phyloP scores from a whole-genome alignment of 2,113 vertebrate species.

The Saiga tatarica region DNA sequence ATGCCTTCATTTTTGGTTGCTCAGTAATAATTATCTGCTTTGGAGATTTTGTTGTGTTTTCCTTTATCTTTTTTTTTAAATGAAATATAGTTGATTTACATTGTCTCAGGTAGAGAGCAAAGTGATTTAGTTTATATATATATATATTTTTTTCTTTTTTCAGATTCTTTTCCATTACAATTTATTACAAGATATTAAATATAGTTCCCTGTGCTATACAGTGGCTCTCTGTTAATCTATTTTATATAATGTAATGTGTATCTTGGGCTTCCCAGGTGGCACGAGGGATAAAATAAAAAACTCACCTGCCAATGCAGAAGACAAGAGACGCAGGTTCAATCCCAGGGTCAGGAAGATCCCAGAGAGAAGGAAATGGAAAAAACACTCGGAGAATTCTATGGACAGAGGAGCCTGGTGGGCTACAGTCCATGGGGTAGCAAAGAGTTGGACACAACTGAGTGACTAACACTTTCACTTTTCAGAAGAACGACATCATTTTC shows the following conservation, averaged over 20 bases:
- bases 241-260: neutral
- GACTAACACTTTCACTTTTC: neutral
- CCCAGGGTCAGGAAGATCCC: neutral
- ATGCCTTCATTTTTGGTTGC: neutral
- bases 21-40: neutral
- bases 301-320: neutral
- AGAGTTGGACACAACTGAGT: neutral
- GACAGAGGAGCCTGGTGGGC: neutral
- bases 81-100: neutral
- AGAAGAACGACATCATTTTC: neutral
- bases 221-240: neutral
- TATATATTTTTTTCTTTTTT: neutral
- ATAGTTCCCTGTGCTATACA: neutral
- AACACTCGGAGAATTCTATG: neutral
- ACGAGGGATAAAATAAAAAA: neutral
- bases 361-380: neutral
- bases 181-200: neutral
- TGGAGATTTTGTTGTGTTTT: neutral
- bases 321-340: rapidly evolving
- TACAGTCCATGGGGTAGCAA: neutral
- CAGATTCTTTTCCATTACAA: neutral
- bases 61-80: neutral
- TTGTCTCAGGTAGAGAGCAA: neutral
- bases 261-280: neutral
- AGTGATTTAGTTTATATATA: neutral